Conservation (phyloP, 92 coral and sea anemone genomes). For the Parazoanthus darwini region DNA sequence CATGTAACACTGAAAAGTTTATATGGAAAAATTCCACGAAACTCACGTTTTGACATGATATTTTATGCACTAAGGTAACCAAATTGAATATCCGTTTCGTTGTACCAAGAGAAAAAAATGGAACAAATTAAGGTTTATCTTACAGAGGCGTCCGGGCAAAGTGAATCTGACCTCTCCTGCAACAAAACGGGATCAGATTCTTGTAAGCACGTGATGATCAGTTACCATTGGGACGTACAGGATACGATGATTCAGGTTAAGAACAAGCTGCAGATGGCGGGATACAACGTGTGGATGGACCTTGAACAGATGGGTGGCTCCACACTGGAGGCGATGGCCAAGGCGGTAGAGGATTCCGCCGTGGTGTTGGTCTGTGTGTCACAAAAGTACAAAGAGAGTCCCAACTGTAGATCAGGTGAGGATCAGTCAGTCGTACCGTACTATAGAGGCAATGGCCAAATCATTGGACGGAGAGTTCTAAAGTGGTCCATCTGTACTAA, state of each 20-base stretch:
- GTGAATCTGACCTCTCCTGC: background rate
- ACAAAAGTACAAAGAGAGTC: conserved; percentile 88
- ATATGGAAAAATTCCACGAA: too few species aligned
- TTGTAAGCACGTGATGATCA: conserved; percentile 74
- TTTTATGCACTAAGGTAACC: background rate
- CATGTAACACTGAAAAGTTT: too few species aligned
- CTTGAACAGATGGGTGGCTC: conserved; percentile 89
- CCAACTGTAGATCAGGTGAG: conserved; percentile 76
- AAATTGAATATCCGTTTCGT: background rate
- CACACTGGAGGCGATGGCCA: conserved; percentile 85
- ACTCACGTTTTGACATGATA: too few species aligned
- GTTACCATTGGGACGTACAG: conserved; percentile 91
- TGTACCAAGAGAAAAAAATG: background rate
- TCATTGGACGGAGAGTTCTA: background rate
- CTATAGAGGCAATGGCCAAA: background rate
- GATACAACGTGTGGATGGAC: conserved; percentile 89
- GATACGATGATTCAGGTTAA: conserved; percentile 60
- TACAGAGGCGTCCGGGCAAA: background rate
- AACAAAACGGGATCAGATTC: background rate
- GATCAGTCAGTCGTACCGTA: background rate
- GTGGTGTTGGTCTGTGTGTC: conserved; percentile 87
- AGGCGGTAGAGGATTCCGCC: conserved; percentile 76
- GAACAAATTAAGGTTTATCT: background rate
- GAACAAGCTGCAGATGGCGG: conserved; percentile 69
- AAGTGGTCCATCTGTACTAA: background rate